Percentiles rank a stretch among this genome's conserved stretches.
phyloP scores from a whole-genome alignment of 2,113 vertebrate genomes.

The Hippocampus abdominalis region DNA sequence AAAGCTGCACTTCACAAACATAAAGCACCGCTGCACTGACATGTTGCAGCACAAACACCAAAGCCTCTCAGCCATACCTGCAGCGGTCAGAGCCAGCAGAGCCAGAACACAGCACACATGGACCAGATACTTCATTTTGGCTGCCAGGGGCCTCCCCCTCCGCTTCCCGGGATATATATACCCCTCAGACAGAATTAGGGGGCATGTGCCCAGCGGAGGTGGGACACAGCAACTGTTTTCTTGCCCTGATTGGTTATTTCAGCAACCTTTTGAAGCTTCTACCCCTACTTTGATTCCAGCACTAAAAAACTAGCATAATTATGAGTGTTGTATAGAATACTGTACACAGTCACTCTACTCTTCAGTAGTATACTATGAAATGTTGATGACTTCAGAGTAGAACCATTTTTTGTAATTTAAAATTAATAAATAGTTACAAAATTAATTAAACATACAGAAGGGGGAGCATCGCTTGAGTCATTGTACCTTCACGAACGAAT shows the following conservation, averaged over 20 bases:
- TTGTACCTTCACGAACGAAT: background rate
- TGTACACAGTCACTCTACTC: background rate
- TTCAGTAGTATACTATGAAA: background rate
- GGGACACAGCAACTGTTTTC: conserved; percentile 40
- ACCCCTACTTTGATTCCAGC: background rate
- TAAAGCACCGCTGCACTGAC: background rate
- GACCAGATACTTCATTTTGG: conserved; percentile 67
- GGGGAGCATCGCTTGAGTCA: background rate
- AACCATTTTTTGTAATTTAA: background rate
- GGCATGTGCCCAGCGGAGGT: conserved; percentile 37
- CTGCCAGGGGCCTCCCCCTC: conserved; percentile 58
- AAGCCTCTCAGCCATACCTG: conserved; percentile 54
- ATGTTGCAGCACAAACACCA: conserved; percentile 6
- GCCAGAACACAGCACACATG: conserved; percentile 55
- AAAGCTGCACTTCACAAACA: background rate
- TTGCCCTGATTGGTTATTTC: conserved; percentile 9
- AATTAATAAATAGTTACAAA: too few species aligned
- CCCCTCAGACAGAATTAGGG: conserved; percentile 54
- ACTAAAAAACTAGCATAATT: background rate
- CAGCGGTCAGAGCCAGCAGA: conserved; percentile 58
- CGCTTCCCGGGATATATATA: conserved; percentile 63
- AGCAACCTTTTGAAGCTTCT: background rate
- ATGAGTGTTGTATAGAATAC: background rate
- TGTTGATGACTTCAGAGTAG: background rate
- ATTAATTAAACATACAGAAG: too few species aligned